Conservation (phyloP, 2,797 vertebrate species). For the Eurystomus glaucurus region DNA sequence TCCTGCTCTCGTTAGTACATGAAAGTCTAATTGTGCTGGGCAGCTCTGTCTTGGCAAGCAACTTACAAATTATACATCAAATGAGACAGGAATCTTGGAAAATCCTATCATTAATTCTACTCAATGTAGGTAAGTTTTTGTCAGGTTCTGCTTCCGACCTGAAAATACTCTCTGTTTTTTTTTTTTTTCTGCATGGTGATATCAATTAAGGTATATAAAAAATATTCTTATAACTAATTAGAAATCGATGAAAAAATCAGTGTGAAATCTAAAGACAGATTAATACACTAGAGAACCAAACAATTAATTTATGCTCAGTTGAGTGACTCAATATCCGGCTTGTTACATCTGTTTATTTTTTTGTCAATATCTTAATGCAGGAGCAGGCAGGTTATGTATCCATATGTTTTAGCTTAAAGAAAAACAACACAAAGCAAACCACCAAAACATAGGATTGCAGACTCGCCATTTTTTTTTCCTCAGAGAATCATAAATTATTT, state of each 20-base stretch:
- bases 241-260: neutral
- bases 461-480: neutral
- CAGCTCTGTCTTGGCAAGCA: constrained; percentile 20
- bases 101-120: constrained; percentile 15
- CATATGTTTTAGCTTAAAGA: neutral
- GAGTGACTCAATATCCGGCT: neutral
- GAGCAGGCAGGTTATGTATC: neutral
- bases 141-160: neutral
- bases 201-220: neutral
- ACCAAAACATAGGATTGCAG: neutral
- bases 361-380: neutral
- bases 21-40: constrained; percentile 37
- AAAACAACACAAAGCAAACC: neutral
- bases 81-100: neutral
- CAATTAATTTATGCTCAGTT: neutral
- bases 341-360: neutral
- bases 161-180: neutral
- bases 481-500: constrained; percentile 46
- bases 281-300: neutral
- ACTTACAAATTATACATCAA: neutral
- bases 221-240: neutral
- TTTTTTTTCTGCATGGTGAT: neutral
- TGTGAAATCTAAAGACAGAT: neutral
- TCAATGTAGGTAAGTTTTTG: neutral
- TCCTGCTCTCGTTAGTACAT: neutral